Evolutionary conservation across 2,797 vertebrate species (phyloP).

Genomic region (Rallus crepitans): DNA sequence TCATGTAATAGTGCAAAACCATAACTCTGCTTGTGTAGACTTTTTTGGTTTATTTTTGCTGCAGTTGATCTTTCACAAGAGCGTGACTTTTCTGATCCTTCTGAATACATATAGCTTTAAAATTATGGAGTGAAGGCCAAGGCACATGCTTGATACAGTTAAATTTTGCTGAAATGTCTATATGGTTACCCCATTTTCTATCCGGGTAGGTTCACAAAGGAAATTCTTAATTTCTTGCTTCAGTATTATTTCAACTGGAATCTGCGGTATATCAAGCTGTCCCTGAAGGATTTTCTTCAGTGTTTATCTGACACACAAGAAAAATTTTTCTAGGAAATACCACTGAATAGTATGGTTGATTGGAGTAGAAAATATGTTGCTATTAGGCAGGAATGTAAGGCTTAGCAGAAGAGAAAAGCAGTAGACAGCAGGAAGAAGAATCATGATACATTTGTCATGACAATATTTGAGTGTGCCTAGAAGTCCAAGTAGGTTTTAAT

Average conservation of each 20-base stretch:
- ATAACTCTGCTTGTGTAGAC: not conserved
- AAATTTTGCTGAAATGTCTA: not conserved
- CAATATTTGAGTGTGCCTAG: constrained; percentile 19
- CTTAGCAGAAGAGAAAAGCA: constrained; percentile 44
- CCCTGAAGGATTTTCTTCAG: constrained; percentile 35
- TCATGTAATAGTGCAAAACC: not conserved
- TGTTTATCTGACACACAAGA: constrained; percentile 51
- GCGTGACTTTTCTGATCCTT: not conserved
- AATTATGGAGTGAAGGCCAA: not conserved
- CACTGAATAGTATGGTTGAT: constrained; percentile 48
- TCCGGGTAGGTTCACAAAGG: not conserved
- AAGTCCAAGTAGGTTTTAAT: constrained; percentile 32
- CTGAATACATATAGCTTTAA: not conserved
- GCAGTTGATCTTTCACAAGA: not conserved
- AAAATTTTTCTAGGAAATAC: constrained; percentile 59
- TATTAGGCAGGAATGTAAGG: constrained; percentile 54
- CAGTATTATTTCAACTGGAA: constrained; percentile 27
- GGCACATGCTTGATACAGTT: not conserved
- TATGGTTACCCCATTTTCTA: not conserved
- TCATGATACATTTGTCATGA: constrained; percentile 13
- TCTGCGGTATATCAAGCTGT: constrained; percentile 22
- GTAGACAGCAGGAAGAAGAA: constrained; percentile 36
- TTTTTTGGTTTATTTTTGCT: not conserved
- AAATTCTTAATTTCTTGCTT: constrained; percentile 37
- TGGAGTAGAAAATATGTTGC: constrained; percentile 53